These are phyloP conservation scores for Sylvicapra grimmia DNA, from an alignment of 2,113 vertebrate species.

Conservation along the genomic window DNA sequence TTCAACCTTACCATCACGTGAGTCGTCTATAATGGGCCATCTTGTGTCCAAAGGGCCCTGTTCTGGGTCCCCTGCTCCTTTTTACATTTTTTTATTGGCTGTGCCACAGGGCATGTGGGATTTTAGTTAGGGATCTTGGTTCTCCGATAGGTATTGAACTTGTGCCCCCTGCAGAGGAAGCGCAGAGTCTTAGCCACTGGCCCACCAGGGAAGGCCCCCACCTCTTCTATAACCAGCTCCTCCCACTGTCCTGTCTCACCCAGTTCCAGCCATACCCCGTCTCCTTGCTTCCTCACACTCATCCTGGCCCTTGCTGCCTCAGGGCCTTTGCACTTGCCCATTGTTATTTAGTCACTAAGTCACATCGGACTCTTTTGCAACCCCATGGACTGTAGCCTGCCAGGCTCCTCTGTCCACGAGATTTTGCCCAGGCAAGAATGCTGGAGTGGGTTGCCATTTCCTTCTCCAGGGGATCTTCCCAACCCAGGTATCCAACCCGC, in stretches of 20 bases:
- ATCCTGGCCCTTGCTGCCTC: background rate
- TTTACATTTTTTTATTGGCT: background rate
- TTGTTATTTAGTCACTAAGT: background rate
- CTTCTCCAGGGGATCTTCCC: background rate
- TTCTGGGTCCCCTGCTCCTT: background rate
- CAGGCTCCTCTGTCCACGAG: background rate
- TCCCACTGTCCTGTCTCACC: accelerated
- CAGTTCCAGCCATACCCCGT: background rate
- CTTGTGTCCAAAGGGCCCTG: too few relatives aligned
- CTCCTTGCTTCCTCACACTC: background rate
- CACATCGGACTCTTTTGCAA: background rate
- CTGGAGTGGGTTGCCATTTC: background rate
- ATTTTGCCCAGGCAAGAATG: background rate
- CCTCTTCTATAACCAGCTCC: background rate
- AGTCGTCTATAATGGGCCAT: background rate
- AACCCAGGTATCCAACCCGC: background rate
- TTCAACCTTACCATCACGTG: background rate
- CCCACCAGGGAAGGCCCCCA: background rate
- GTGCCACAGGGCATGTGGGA: background rate
- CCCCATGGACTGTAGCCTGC: background rate
- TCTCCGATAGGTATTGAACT: background rate
- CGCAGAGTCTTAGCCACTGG: background rate
- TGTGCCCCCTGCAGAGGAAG: background rate
- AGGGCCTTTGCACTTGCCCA: background rate
- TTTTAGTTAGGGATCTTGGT: background rate